phyloP scores from a whole-genome alignment of 2,113 vertebrate species.

The Larimichthys crocea region DNA sequence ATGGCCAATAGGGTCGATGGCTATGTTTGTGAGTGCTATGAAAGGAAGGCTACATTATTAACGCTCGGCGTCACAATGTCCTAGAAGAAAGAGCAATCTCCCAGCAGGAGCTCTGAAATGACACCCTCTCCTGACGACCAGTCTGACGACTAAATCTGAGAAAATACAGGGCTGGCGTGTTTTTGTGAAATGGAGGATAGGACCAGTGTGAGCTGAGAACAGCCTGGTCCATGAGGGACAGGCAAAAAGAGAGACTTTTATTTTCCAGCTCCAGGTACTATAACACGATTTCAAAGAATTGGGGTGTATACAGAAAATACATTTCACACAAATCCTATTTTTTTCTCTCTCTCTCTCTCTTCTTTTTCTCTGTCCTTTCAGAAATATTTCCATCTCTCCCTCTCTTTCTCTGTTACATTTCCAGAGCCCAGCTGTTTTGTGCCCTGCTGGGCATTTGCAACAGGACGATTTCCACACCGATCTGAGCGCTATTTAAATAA shows the following conservation, averaged over 20 bases:
- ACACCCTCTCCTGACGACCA: slow-evolving; percentile 59
- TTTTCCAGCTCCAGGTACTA: slow-evolving; percentile 66
- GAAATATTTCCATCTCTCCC: slow-evolving; percentile 21
- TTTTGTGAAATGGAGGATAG: slow-evolving; percentile 57
- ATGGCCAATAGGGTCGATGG: slow-evolving; percentile 58
- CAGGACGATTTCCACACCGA: slow-evolving; percentile 70
- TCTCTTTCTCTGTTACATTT: slow-evolving; percentile 53
- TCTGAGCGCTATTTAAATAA: slow-evolving; percentile 75
- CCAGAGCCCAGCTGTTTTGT: slow-evolving; percentile 68
- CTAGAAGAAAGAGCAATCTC: slow-evolving; percentile 62
- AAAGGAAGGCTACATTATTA: slow-evolving; percentile 64
- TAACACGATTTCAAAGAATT: slow-evolving; percentile 66
- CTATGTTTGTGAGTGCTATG: slow-evolving; percentile 40
- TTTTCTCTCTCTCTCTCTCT: slow-evolving; percentile 27
- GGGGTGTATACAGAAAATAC: slow-evolving; percentile 69
- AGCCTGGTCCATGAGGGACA: slow-evolving; percentile 32
- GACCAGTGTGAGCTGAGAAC: slow-evolving; percentile 33
- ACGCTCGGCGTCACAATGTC: slow-evolving; percentile 54
- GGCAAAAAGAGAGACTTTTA: slow-evolving; percentile 56
- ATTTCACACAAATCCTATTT: slow-evolving; percentile 60
- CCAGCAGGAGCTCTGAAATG: slow-evolving; percentile 69
- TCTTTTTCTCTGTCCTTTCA: slow-evolving; percentile 40
- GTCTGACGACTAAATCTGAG: slow-evolving; percentile 57
- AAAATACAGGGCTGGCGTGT: slow-evolving; percentile 48
- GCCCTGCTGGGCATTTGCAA: slow-evolving; percentile 67